A percentile compares a stretch with the other conserved stretches of the same genome.
phyloP scores from a whole-genome alignment of 2,888 invertebrate species.

The Monopis laevigella region DNA sequence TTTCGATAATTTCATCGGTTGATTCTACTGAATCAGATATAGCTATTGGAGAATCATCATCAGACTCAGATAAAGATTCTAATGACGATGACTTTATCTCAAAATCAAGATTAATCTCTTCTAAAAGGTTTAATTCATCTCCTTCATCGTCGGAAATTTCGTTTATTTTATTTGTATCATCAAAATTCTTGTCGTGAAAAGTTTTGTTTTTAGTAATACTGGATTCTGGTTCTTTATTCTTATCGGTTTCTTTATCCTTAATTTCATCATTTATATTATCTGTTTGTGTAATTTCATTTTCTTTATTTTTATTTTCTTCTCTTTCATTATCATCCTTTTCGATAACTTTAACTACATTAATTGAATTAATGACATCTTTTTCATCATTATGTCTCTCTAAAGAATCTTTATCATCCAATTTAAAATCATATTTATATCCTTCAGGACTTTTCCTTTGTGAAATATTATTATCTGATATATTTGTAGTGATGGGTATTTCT shows the following conservation, averaged over 20 bases:
- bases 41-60: slow-evolving; percentile 39
- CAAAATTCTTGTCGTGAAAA: background rate
- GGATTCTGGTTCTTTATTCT: background rate
- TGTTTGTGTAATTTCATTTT: slow-evolving; percentile 14
- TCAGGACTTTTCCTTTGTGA: no score
- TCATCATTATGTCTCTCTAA: background rate
- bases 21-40: slow-evolving; percentile 43
- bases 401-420: no score
- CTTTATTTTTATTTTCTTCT: slow-evolving; percentile 21
- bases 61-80: slow-evolving; percentile 29
- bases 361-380: background rate
- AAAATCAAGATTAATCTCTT: slow-evolving; percentile 37
- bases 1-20: slow-evolving; percentile 28
- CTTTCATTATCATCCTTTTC: slow-evolving; percentile 13
- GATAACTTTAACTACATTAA: slow-evolving; percentile 5
- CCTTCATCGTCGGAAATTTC: slow-evolving; percentile 15
- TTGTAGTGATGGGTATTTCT: no score
- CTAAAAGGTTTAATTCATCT: slow-evolving; percentile 38
- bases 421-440: no score
- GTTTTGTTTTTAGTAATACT: no score
- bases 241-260: slow-evolving; percentile 11
- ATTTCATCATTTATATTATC: slow-evolving; percentile 13
- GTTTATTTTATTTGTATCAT: slow-evolving; percentile 1
- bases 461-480: no score
- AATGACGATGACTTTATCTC: slow-evolving; percentile 28